These are phyloP conservation scores for Tenthredo amoena DNA, from an alignment of 2,888 invertebrate genomes.

Conservation along the genomic window DNA sequence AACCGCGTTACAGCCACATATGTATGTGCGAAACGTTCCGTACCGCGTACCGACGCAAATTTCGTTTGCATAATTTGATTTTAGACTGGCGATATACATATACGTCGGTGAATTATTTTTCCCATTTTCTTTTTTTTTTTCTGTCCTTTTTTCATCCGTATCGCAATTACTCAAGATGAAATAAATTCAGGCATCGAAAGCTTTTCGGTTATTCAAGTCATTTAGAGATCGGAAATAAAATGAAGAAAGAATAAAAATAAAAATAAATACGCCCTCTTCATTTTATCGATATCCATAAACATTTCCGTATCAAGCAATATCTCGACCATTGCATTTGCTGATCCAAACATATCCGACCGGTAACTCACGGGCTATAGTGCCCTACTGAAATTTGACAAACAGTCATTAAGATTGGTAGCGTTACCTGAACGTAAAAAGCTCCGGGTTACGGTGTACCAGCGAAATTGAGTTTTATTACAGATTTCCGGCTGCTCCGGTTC, in stretches of 20 bases:
- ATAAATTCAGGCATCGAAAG: neutral
- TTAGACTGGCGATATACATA: neutral
- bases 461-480: slow-evolving; percentile 34
- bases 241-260: neutral
- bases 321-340: neutral
- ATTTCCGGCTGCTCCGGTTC: neutral
- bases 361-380: neutral
- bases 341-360: neutral
- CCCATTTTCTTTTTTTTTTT: neutral
- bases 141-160: neutral
- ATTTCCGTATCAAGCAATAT: neutral
- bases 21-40: neutral
- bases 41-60: neutral
- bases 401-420: slow-evolving; percentile 34
- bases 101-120: neutral
- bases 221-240: neutral
- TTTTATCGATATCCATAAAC: neutral
- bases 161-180: neutral
- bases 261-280: neutral
- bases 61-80: neutral
- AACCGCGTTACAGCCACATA: neutral
- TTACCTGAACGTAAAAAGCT: neutral
- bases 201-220: neutral
- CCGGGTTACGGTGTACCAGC: neutral
- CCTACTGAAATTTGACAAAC: neutral